Conservation (phyloP, 2,113 vertebrate genomes). For the Amphiprion percula region DNA sequence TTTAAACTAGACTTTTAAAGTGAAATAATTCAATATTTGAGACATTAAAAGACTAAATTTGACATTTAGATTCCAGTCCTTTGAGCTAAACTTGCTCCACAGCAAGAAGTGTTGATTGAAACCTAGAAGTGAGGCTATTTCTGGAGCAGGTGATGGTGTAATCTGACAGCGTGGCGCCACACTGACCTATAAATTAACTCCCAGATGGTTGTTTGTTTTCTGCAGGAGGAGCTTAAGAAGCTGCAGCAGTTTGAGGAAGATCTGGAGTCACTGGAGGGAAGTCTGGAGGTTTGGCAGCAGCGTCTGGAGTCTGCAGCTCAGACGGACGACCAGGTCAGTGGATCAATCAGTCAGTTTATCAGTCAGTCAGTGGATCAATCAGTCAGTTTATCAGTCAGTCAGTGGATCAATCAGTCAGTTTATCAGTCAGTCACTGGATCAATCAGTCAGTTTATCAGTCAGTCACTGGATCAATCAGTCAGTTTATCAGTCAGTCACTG, state of each 20-base stretch:
- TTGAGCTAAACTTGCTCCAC: too few species aligned
- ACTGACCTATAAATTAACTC: slow-evolving; percentile 50
- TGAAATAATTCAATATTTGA: too few species aligned
- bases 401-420: too few species aligned
- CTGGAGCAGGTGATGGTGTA: not conserved
- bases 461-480: too few species aligned
- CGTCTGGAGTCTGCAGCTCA: slow-evolving; percentile 73
- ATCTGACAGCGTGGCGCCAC: not conserved
- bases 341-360: not conserved
- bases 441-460: too few species aligned
- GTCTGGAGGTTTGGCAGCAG: slow-evolving; percentile 82
- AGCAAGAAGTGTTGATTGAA: too few species aligned
- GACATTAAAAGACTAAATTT: too few species aligned
- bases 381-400: too few species aligned
- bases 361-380: too few species aligned
- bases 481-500: too few species aligned
- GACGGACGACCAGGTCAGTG: slow-evolving; percentile 64
- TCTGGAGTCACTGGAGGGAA: slow-evolving; percentile 84
- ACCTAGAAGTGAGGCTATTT: not conserved
- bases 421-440: too few species aligned
- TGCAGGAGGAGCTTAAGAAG: slow-evolving; percentile 79
- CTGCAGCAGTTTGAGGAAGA: slow-evolving; percentile 84
- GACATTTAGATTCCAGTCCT: too few species aligned
- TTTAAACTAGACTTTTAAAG: not conserved
- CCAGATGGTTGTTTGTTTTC: slow-evolving; percentile 17